Conservation (phyloP, 2,888 invertebrate species). For the Drosophila leonis region DNA sequence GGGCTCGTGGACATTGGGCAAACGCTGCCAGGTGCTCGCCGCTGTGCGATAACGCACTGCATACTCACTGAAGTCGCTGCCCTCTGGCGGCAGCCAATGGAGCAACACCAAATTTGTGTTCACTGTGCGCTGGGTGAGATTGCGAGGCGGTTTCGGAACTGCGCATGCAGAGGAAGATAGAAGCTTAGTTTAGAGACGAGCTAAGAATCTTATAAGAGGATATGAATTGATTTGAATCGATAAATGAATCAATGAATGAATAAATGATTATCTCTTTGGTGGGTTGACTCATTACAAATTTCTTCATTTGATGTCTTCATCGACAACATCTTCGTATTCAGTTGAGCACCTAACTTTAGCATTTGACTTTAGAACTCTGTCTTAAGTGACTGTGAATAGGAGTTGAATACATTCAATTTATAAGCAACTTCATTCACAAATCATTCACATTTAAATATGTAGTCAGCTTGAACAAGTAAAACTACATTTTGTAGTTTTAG, state of each 20-base stretch:
- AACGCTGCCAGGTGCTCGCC: slow-evolving; percentile 89
- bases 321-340: not conserved
- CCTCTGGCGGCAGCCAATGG: slow-evolving; percentile 89
- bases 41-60: slow-evolving; percentile 92
- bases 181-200: too few species aligned
- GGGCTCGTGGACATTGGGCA: slow-evolving; percentile 89
- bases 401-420: too few species aligned
- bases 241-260: not conserved
- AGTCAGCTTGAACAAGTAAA: too few species aligned
- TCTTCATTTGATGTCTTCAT: not conserved
- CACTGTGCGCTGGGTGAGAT: slow-evolving; percentile 91
- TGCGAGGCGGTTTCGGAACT: slow-evolving; percentile 93
- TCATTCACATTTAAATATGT: too few species aligned
- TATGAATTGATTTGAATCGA: not conserved
- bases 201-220: too few species aligned
- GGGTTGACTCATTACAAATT: not conserved
- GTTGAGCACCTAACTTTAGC: not conserved
- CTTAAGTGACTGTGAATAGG: too few species aligned
- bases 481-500: too few species aligned
- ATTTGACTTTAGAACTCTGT: not conserved
- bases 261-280: not conserved
- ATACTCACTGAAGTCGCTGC: slow-evolving; percentile 91
- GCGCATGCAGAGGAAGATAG: not conserved
- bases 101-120: slow-evolving; percentile 92
- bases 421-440: too few species aligned